Evolutionary conservation across 2,113 vertebrate species (phyloP), one percentile per base, ranked within the genome.

Genomic region (Pluvialis apricaria): DNA sequence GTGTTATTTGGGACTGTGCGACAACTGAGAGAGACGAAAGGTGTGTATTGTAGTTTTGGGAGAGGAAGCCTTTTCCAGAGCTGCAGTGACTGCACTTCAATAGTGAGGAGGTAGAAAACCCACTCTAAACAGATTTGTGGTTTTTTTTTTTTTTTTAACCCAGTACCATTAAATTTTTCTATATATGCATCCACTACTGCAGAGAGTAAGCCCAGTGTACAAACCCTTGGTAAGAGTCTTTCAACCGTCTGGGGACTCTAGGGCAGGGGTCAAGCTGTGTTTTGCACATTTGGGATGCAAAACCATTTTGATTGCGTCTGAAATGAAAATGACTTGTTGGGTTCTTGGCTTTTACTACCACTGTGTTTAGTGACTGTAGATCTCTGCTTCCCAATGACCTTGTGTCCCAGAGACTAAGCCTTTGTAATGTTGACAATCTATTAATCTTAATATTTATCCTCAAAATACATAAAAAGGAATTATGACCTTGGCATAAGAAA

Each of bases 391-490:
- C 78, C 68, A 70, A 15, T 94, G 93, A 95, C 93, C 92, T 95
- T 88, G 58, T 92, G 85, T 96, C 75, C 68, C 45, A 55, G 73
- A 92, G 78, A 66, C 58, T 54, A 86, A 95, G 75, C 49, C 57
- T 96, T 93, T 1, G 0, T 85, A 49, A 92, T 96, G 87, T 90
- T 93, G 90, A 73, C 2, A 6, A 72, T 96, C 70, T 95, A 91
- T 95, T 91, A 94, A 86, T 92, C 87, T 91, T 92, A 94, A 93
- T 96, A 93, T 97, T 96, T 96, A 92, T 94, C 92, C 76, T 96
- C 93, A 96, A 95, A 97, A 96, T 95, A 92, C 68, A 95, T 95
- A 68, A 95, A 93, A 88, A 93, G 76, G 83, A 96, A 84, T 93
- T 88, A 96, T 45, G 80, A 60, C 69, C 62, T 92, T 96, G 92